A percentile compares a stretch with the other conserved stretches of the same genome.
Evolutionary conservation across 1,140 invertebrate species (phyloP).

Genomic region (Amyelois transitella): DNA sequence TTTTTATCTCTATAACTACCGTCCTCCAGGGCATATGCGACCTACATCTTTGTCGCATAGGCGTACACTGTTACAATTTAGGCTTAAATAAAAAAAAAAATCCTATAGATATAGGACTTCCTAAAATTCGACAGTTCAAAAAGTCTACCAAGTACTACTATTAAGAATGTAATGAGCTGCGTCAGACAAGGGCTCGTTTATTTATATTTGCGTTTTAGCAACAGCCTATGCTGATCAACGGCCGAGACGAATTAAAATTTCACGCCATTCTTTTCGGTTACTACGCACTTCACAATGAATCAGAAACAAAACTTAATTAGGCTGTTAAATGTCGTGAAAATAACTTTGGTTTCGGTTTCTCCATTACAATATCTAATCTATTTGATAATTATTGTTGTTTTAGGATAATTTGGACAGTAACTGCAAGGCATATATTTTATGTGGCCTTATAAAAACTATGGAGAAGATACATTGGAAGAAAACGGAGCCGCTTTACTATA

Average conservation of each 20-base stretch:
- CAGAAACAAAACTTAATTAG: not conserved
- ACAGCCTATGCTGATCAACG: not conserved
- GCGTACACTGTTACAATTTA: too few species aligned
- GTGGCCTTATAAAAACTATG: slow-evolving; percentile 62
- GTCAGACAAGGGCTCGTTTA: not conserved
- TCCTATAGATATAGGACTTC: too few species aligned
- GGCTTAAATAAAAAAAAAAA: too few species aligned
- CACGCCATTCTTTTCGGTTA: not conserved
- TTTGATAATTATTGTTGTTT: slow-evolving; percentile 6
- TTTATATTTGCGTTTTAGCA: not conserved
- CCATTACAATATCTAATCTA: not conserved
- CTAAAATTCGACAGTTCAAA: too few species aligned
- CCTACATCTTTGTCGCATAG: too few species aligned
- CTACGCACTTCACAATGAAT: not conserved
- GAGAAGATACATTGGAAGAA: slow-evolving; percentile 65
- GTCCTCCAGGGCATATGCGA: too few species aligned
- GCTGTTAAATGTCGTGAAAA: not conserved
- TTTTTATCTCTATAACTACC: too few species aligned
- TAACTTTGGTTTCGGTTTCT: not conserved
- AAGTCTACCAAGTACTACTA: not conserved
- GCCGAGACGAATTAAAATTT: not conserved
- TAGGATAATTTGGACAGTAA: slow-evolving; percentile 86
- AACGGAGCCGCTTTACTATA: slow-evolving; percentile 60
- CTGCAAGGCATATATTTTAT: slow-evolving; percentile 58
- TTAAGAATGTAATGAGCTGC: not conserved